Base-by-base conservation (phyloP, 1,140 invertebrate species). In the Papilio dardanus region DNA sequence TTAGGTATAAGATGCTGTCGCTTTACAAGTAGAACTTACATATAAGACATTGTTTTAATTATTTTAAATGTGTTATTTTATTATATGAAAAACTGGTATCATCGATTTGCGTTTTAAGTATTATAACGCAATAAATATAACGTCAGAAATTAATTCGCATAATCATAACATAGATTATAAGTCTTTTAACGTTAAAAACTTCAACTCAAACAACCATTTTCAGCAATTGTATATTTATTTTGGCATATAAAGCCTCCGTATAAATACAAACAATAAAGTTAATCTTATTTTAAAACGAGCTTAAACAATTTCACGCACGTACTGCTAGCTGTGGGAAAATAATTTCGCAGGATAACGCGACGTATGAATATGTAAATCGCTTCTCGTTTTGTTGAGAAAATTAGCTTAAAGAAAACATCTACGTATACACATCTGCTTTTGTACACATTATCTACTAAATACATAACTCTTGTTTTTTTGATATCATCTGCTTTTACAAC, bases 231-330 rank as follows among this genome's bases (percentile, higher is more conserved):
- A 58, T 58, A 28, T 28, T 16, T 5, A 30, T 28, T 62, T 50
- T 50, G n/a, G 3, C 8, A 50, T 50, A 19, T 50, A 21, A 21
- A 50, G n/a, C n/a, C 24, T 12, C 24, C 24, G 54, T 62, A 62
- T 62, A 62, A 62, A 62, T 62, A 62, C 24, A 58, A 58, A 58
- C 54, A 62, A 28, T 62, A 62, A 62, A 62, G 54, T 62, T 62
- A 62, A 62, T 62, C 24, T 62, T 62, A 28, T 62, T 62, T 62
- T 30, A 62, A 16, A 62, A 62, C 54, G 24, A 62, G 54, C 24
- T 62, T 62, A 62, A 62, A 62, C 54, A 62, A 62, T 62, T 62
- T 62, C 24, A 62, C 54, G 54, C 54, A 62, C 54, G 54, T 62
- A 16, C 54, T 28, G 21, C 54, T 28, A 12, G 14, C 54, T 62